phyloP scores from a whole-genome alignment of 2,113 vertebrate genomes.

The Anseranas semipalmata region DNA sequence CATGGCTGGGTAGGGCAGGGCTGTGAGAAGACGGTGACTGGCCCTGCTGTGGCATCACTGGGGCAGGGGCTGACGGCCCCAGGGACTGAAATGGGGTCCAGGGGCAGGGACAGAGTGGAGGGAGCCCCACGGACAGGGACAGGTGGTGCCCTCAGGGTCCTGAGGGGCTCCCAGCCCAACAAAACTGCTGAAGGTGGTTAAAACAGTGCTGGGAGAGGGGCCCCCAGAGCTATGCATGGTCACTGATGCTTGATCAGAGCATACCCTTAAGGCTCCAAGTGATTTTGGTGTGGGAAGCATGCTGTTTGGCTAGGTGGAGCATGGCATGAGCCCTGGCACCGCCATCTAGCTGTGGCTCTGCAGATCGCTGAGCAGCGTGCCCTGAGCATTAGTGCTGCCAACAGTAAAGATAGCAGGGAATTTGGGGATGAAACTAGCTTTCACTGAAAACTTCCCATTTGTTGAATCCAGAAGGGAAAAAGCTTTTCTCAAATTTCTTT shows the following conservation, averaged over 20 bases:
- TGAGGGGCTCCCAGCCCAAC: background rate
- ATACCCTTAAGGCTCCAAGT: background rate
- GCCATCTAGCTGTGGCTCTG: background rate
- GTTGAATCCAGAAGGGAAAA: background rate
- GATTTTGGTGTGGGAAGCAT: background rate
- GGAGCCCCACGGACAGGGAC: background rate
- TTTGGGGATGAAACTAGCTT: background rate
- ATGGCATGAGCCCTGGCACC: too few species aligned
- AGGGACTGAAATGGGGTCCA: background rate
- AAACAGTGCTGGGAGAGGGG: background rate
- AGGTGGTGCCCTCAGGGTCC: background rate
- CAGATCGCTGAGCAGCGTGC: background rate
- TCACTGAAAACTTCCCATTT: background rate
- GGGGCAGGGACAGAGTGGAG: background rate
- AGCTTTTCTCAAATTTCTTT: background rate
- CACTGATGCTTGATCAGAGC: background rate
- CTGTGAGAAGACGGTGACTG: background rate
- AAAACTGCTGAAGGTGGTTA: background rate
- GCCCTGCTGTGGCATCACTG: rapidly evolving
- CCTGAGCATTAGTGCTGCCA: rapidly evolving
- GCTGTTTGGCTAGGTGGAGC: background rate
- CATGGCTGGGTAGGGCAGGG: background rate
- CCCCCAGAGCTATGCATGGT: background rate
- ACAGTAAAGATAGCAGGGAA: background rate
- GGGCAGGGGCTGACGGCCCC: rapidly evolving